Evolutionary conservation across 2,113 vertebrate species (phyloP).

Genomic region (Laterallus jamaicensis): DNA sequence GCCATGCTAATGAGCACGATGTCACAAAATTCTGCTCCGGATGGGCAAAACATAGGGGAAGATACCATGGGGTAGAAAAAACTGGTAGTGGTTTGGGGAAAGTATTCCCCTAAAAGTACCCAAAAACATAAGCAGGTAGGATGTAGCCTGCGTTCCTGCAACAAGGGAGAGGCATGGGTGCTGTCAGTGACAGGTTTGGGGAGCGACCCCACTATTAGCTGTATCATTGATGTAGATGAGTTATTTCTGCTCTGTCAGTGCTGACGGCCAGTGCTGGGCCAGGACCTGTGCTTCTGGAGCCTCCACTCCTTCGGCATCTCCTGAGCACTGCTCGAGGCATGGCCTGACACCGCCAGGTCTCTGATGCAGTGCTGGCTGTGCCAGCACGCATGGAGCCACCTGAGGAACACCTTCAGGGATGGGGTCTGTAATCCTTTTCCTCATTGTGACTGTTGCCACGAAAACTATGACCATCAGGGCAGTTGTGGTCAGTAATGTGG

Average conservation of each 20-base stretch:
- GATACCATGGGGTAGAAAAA: not conserved
- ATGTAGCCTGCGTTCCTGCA: not conserved
- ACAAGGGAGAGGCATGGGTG: not conserved
- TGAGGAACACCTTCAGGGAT: not conserved
- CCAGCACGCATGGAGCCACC: rapidly evolving
- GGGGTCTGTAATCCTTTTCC: not conserved
- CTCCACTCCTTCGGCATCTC: not conserved
- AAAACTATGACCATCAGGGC: not conserved
- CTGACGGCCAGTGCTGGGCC: not conserved
- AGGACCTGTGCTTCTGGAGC: not conserved
- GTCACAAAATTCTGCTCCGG: not conserved
- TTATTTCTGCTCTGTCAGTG: not conserved
- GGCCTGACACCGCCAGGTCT: not conserved
- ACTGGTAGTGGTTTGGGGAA: not conserved
- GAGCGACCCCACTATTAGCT: not conserved
- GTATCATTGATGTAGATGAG: not conserved
- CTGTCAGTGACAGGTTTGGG: not conserved
- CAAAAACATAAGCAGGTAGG: not conserved
- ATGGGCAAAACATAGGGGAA: not conserved
- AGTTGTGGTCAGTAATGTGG: not conserved
- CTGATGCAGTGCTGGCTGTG: rapidly evolving
- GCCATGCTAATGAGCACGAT: not conserved
- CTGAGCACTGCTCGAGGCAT: not conserved
- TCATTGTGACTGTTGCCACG: not conserved
- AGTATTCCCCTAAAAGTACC: not conserved